Percentiles rank a stretch among this genome's conserved stretches.
phyloP scores from a whole-genome alignment of 2,888 invertebrate species.

The Meteorus colon region DNA sequence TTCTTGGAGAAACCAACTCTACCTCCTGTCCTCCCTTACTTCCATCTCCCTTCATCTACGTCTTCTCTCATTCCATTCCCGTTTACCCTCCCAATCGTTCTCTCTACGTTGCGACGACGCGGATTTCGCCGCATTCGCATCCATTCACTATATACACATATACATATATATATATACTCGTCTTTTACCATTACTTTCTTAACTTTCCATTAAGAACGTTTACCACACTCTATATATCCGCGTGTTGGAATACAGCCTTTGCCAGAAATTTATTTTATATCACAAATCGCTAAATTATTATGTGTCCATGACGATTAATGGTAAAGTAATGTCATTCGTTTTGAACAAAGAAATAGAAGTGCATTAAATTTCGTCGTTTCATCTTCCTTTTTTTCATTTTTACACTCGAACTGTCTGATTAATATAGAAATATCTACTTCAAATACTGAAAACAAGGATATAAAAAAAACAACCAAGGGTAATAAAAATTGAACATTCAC shows the following conservation, averaged over 20 bases:
- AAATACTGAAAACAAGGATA: neutral
- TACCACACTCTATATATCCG: neutral
- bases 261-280: slow-evolving; percentile 2
- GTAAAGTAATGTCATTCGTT: slow-evolving; percentile 11
- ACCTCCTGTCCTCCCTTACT: slow-evolving; percentile 54
- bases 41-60: slow-evolving; percentile 44
- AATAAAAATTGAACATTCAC: neutral
- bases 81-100: slow-evolving; percentile 12
- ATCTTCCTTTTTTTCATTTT: neutral
- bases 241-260: neutral
- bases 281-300: slow-evolving; percentile 8
- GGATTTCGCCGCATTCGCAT: slow-evolving; percentile 60
- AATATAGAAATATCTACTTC: neutral
- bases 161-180: neutral
- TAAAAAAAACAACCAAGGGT: neutral
- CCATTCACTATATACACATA: slow-evolving; percentile 43
- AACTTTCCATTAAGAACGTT: slow-evolving; percentile 20
- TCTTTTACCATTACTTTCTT: slow-evolving; percentile 18
- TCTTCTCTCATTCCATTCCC: slow-evolving; percentile 35
- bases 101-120: slow-evolving; percentile 56
- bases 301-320: slow-evolving; percentile 20
- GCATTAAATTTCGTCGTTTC: neutral
- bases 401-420: neutral
- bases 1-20: slow-evolving; percentile 67
- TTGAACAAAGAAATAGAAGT: neutral